phyloP scores from a whole-genome alignment of 2,888 invertebrate genomes.

The Eupsilia transversa region DNA sequence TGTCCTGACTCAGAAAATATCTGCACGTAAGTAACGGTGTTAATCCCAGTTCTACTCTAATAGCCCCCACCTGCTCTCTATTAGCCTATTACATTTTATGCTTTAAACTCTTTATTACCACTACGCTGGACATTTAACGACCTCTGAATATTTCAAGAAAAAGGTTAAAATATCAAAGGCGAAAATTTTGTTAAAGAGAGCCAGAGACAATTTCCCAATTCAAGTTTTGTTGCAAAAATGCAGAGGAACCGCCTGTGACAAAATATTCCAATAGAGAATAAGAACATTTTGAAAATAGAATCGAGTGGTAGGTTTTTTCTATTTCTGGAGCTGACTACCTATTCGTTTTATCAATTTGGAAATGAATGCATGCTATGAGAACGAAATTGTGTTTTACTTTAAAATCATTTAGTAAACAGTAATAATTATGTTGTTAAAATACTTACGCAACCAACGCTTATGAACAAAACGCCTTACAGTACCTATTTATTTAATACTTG shows the following conservation, averaged over 20 bases:
- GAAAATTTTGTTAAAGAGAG: background rate
- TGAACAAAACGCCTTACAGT: too few relatives aligned
- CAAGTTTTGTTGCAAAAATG: constrained; percentile 17
- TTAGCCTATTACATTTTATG: constrained; percentile 52
- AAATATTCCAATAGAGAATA: constrained; percentile 10
- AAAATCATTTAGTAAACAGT: too few relatives aligned
- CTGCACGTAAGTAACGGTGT: constrained; percentile 6
- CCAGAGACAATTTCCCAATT: constrained; percentile 10
- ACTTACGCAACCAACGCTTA: too few relatives aligned
- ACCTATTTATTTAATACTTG: too few relatives aligned
- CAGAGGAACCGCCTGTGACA: constrained; percentile 5
- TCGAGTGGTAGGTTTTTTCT: background rate
- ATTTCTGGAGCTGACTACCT: background rate
- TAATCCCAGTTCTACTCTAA: constrained; percentile 35
- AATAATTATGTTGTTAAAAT: too few relatives aligned
- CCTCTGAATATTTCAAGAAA: constrained; percentile 16
- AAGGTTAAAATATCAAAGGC: constrained; percentile 9
- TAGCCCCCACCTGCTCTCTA: constrained; percentile 50
- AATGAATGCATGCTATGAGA: background rate
- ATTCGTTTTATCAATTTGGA: constrained; percentile 6
- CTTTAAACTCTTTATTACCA: constrained; percentile 37
- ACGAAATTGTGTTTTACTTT: background rate
- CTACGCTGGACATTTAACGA: constrained; percentile 30
- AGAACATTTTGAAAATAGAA: constrained; percentile 37
- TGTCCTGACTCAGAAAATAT: constrained; percentile 28